A percentile compares a stretch with the other conserved stretches of the same genome.
Evolutionary conservation across 2,113 vertebrate species (phyloP).

Genomic region (Candoia aspera): DNA sequence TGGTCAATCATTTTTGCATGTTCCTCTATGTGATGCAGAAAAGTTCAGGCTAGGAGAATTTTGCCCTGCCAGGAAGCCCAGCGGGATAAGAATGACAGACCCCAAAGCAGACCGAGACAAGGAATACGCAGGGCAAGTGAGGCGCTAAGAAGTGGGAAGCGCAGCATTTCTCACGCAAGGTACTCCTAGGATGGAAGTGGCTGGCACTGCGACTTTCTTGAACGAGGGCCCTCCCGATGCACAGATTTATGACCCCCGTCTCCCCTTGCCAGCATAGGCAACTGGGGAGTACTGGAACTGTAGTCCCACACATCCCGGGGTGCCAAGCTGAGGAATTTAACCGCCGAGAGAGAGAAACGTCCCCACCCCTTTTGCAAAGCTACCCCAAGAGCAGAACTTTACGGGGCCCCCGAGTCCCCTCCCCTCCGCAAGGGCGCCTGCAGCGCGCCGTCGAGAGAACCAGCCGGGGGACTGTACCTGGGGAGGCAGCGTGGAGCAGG

Average conservation of each 20-base stretch:
- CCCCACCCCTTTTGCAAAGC: background rate
- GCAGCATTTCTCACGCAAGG: background rate
- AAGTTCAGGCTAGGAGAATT: background rate
- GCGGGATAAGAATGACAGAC: background rate
- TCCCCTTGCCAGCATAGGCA: background rate
- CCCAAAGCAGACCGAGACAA: background rate
- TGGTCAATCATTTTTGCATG: background rate
- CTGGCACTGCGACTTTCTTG: background rate
- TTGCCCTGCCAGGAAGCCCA: background rate
- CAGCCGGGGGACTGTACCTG: conserved; percentile 65
- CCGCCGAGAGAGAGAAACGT: background rate
- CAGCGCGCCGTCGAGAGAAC: conserved; percentile 1
- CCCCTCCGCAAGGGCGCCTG: background rate
- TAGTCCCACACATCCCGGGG: background rate
- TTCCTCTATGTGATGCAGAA: background rate
- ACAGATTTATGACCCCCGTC: background rate
- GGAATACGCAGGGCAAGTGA: background rate
- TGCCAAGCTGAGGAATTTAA: background rate
- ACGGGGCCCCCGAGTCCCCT: no score
- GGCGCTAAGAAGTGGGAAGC: background rate
- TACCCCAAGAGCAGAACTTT: no score
- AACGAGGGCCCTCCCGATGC: background rate
- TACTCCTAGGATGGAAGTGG: background rate
- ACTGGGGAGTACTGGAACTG: background rate
- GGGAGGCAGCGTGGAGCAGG: conserved; percentile 53